phyloP scores from a whole-genome alignment of 1,140 invertebrate species.

The Temnothorax curvispinosus region DNA sequence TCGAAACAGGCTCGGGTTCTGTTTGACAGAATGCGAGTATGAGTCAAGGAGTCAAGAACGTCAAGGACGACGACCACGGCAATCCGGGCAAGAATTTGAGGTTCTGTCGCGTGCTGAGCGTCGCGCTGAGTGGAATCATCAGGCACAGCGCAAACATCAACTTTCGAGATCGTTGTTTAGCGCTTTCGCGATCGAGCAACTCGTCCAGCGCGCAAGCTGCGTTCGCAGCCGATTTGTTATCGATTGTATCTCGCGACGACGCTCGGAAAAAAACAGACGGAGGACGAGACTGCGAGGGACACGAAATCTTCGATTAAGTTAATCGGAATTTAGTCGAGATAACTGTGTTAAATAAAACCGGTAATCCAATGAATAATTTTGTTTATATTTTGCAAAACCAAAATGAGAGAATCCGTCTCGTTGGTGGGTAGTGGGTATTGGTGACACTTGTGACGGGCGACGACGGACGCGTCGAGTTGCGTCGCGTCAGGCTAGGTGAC shows the following conservation, averaged over 20 bases:
- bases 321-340: no score
- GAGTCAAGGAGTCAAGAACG: neutral
- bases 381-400: no score
- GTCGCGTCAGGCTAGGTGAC: neutral
- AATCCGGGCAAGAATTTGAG: constrained; percentile 64
- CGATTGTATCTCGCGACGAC: constrained; percentile 29
- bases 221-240: constrained; percentile 67
- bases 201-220: constrained; percentile 53
- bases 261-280: neutral
- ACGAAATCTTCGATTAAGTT: neutral
- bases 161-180: constrained; percentile 75
- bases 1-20: no score
- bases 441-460: constrained; percentile 7
- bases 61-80: constrained; percentile 57
- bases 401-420: neutral
- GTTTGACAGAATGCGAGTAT: constrained; percentile 36
- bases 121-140: constrained; percentile 71
- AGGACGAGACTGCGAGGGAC: neutral
- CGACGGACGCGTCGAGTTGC: no score
- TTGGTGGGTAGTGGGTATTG: neutral
- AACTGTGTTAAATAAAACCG: no score
- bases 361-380: no score
- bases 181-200: constrained; percentile 64
- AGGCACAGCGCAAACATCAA: constrained; percentile 71
- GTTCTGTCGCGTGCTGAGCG: constrained; percentile 73